Base-by-base conservation (phyloP, 2,888 invertebrate genomes). In the Heliconius ethilla region DNA sequence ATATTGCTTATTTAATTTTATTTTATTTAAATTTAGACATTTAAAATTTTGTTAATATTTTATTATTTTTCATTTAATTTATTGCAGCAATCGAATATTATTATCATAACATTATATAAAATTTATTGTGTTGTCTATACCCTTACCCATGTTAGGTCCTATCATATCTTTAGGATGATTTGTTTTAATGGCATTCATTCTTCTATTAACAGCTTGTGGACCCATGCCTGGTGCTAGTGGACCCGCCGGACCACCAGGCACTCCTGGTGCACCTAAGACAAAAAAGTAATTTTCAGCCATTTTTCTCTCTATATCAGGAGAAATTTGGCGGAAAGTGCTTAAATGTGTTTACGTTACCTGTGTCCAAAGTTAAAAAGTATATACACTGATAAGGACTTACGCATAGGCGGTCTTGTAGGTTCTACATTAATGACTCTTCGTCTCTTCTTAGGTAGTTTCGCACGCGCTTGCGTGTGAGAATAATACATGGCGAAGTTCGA, bases 401-500 rank as follows among this genome's bases (percentile, higher is more conserved):
- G 91, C 83, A 92, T 92, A 7, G 96, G 96, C 79, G 96, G 97
- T 86, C 97, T 95, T 37, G 98, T 97, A 84, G 98, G 98, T 91
- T 99, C 99, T 81, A 99, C 99, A 79, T 99, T 99, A 89, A 99
- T 95, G 83, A 99, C 99, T 89, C 99, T 96, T 94, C 99, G 96
- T 84, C 99, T 95, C 95, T 99, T 99, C 96, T 99, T 99, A 82
- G 99, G 99, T 92, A 99, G 96, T 94, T 99, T 99, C 81, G 99
- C 99, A 87, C 99, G 95, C 83, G 99, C 99, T 96, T 99, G 97
- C 86, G 98, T 98, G 93, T 98, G 98, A 85, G 98, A 98, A 95
- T 98, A 98, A 95, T 98, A 98, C 98, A 98, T 98, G 88, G 98
- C 98, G 94, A 99, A 99, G 95, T 99, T 99, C 93, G 98, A 99